Conservation (phyloP, 1,140 invertebrate genomes). For the Drosophila grimshawi region DNA sequence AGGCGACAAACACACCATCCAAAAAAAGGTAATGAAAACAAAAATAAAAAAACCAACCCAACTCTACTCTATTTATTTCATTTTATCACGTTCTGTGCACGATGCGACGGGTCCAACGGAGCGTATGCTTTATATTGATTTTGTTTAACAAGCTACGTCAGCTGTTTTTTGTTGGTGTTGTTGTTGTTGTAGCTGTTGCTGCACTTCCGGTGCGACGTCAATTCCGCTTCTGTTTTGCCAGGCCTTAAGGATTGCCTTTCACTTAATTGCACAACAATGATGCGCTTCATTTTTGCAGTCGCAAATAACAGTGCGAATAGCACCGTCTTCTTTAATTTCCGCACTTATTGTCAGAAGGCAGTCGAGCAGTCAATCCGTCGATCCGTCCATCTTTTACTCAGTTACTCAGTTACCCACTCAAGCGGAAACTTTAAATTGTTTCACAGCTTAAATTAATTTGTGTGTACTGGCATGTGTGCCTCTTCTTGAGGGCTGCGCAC, state of each 20-base stretch:
- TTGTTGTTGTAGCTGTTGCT: conserved; percentile 47
- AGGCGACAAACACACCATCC: conserved; percentile 57
- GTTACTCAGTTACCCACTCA: conserved; percentile 31
- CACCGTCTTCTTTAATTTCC: conserved; percentile 70
- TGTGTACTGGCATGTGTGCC: conserved; percentile 39
- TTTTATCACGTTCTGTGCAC: conserved; percentile 54
- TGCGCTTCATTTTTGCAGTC: background rate
- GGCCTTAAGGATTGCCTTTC: conserved; percentile 47
- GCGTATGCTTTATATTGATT: conserved; percentile 76
- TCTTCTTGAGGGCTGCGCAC: conserved; percentile 33
- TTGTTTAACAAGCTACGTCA: conserved; percentile 59
- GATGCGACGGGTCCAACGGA: conserved; percentile 51
- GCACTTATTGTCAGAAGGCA: conserved; percentile 68
- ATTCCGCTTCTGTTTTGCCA: conserved; percentile 63
- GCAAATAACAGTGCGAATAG: conserved; percentile 32
- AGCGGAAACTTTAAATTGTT: conserved; percentile 74
- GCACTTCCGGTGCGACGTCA: conserved; percentile 63
- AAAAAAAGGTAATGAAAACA: conserved; percentile 19
- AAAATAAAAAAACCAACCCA: background rate
- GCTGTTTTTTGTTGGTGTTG: conserved; percentile 6
- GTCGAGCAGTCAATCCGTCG: conserved; percentile 33
- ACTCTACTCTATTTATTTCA: background rate
- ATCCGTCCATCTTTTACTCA: conserved; percentile 16
- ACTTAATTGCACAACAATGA: conserved; percentile 77
- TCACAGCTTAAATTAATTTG: conserved; percentile 74